phyloP scores from a whole-genome alignment of 2,888 invertebrate genomes.

The Dicyrtomina minuta region DNA sequence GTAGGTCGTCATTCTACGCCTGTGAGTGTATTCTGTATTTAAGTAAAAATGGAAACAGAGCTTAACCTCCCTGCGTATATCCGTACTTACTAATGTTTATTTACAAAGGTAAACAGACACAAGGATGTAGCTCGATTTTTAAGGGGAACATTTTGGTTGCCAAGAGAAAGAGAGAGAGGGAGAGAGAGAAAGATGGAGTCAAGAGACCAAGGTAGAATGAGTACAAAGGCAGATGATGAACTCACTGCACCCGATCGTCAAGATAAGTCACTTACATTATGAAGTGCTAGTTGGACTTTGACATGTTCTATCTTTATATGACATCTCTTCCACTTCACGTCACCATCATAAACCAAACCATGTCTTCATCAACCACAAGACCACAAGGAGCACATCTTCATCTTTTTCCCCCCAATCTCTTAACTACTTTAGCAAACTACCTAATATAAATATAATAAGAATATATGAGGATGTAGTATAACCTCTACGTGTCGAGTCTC shows the following conservation, averaged over 20 bases:
- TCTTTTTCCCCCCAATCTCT: background rate
- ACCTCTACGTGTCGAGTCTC: too few relatives aligned
- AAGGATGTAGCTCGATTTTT: too few relatives aligned
- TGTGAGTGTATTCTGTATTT: too few relatives aligned
- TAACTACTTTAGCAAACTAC: background rate
- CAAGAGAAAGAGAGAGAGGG: background rate
- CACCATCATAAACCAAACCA: conserved; percentile 18
- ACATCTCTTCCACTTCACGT: conserved; percentile 41
- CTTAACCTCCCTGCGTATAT: too few relatives aligned
- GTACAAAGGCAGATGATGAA: conserved; percentile 3
- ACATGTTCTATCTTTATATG: conserved; percentile 48
- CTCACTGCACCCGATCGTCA: conserved; percentile 25
- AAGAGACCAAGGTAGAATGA: background rate
- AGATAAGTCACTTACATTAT: conserved; percentile 33
- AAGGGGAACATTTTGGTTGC: too few relatives aligned
- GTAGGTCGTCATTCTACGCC: too few relatives aligned
- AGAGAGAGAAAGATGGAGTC: background rate
- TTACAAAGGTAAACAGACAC: too few relatives aligned
- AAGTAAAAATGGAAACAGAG: too few relatives aligned
- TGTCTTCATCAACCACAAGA: background rate
- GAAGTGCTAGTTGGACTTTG: conserved; percentile 33
- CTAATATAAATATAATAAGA: too few relatives aligned
- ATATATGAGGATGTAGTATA: too few relatives aligned
- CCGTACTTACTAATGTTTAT: too few relatives aligned
- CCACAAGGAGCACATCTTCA: background rate